A percentile compares a stretch with the other conserved stretches of the same genome.
Conservation (phyloP, 2,113 vertebrate genomes). For the Odontesthes bonariensis region DNA sequence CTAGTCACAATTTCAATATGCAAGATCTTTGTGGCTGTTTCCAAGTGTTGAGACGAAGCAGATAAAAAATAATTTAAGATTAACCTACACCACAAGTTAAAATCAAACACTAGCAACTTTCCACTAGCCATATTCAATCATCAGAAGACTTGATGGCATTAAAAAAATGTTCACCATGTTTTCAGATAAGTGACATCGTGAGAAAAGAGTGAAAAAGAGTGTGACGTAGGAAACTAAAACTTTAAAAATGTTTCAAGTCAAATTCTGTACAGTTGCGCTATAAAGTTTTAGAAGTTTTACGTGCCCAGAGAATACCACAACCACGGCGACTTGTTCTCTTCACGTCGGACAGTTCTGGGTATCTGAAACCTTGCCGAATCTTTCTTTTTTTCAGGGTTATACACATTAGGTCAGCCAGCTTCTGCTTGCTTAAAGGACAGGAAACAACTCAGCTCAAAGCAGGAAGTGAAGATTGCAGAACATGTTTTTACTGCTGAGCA, state of each 20-base stretch:
- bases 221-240: neutral
- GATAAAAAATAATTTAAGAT: neutral
- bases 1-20: neutral
- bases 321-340: neutral
- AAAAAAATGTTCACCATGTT: neutral
- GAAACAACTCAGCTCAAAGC: constrained; percentile 71
- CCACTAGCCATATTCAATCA: neutral
- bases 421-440: constrained; percentile 73
- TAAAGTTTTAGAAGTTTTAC: neutral
- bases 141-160: neutral
- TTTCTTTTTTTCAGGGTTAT: constrained; percentile 30
- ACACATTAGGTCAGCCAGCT: constrained; percentile 61
- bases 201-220: neutral
- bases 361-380: constrained; percentile 42
- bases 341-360: neutral
- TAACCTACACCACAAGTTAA: neutral
- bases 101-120: neutral
- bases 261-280: neutral
- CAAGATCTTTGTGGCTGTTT: constrained; percentile 6
- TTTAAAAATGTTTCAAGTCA: neutral
- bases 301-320: neutral
- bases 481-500: constrained; percentile 56
- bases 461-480: constrained; percentile 77
- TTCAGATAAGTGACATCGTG: neutral
- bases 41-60: neutral